Conservation (phyloP, 2,113 vertebrate species). For the Mastomys natalensis region DNA sequence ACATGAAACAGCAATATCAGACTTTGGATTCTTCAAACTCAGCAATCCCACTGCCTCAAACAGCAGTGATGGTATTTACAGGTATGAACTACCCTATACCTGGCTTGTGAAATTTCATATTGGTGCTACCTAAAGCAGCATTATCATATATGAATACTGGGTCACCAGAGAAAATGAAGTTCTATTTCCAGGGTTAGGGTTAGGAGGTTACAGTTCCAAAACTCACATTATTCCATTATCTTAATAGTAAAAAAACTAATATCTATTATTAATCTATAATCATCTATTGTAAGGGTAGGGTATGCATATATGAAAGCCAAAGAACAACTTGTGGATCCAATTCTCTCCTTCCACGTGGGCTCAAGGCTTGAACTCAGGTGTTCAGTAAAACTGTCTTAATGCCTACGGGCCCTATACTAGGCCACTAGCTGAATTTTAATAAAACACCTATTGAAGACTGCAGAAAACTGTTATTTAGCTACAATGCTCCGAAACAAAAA, state of each 20-base stretch:
- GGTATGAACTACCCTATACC: no score
- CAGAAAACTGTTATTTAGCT: background rate
- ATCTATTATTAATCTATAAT: background rate
- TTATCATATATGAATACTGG: background rate
- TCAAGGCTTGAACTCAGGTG: background rate
- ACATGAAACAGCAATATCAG: background rate
- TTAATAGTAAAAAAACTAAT: no score
- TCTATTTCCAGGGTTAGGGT: no score
- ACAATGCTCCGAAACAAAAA: background rate
- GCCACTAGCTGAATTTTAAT: background rate
- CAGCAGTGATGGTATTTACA: no score
- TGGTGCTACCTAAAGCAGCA: background rate
- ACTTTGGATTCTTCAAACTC: conserved; percentile 82
- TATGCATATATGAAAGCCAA: background rate
- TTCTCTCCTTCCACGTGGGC: background rate
- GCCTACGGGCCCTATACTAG: background rate
- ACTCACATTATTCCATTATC: no score
- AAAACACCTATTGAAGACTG: background rate
- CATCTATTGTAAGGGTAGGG: background rate
- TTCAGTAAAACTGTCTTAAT: background rate
- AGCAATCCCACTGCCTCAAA: conserved; percentile 55
- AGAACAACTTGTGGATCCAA: background rate
- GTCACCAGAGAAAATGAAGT: background rate
- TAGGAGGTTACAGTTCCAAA: no score
- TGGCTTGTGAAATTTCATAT: background rate